Base-by-base conservation (phyloP, 2,797 vertebrate species). In the Epinephelus coioides region DNA sequence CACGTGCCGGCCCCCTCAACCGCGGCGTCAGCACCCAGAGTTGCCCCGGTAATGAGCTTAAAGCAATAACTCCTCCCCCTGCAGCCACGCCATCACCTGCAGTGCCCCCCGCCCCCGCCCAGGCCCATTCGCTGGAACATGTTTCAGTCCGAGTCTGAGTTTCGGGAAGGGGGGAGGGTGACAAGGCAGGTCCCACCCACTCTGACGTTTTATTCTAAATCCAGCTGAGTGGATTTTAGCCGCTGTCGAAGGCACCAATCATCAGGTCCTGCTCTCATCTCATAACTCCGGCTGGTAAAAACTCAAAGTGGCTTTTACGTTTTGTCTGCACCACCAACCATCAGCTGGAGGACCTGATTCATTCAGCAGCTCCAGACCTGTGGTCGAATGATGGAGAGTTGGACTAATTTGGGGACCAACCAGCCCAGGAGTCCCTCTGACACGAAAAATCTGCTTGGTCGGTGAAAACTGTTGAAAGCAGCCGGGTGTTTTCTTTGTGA, bases 21-120 rank as follows among this genome's bases (percentile, higher is more conserved):
- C 96, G 92, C 1, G 95, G 96, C 81, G 94, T 95, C 89, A 95
- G 95, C 94, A 96, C 95, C 86, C 93, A 95, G 83, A 96, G 96
- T 78, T 96, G 95, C 90, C 95, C 95, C 0, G 95, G 89, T 91
- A 97, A 94, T 83, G 91, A 95, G 91, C 93, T 94, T 2, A 97
- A 97, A 95, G 96, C 96, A 95, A 93, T 95, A 95, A 96, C 90
- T n/a, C 92, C 92, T 0, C 87, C 94, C 8, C 66, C 89, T 6
- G 47, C 85, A 0, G 50, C 69, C 2, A 49, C 51, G 1, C 21
- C 69, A 0, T 0, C 87, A 1, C 46, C 87, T 1, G 27, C 76
- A 0, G 70, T 38, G 0, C 6, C 73, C 0, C 64, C 90, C 0
- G 14, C 55, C 1, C 78, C 84, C 0, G 14, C 61, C 0, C 75